Percentiles rank a stretch among this genome's conserved stretches.
Evolutionary conservation across 1,140 invertebrate species (phyloP).

Genomic region (Pseudachorutes palmiensis): DNA sequence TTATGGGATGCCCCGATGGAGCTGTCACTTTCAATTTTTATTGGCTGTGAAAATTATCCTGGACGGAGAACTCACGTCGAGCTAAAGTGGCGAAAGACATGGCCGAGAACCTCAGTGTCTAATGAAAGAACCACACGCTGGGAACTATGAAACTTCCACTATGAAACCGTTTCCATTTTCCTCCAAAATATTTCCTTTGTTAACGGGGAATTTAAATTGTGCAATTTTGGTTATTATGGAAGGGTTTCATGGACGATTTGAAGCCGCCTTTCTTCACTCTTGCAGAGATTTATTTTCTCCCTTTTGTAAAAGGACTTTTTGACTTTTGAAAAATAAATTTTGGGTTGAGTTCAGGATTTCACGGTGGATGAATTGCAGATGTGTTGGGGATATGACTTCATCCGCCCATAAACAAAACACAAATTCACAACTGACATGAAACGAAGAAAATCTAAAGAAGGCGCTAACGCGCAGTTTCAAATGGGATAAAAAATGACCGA

Average conservation of each 20-base stretch:
- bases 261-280: not conserved
- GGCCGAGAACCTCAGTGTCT: not conserved
- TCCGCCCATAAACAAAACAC: too few relatives aligned
- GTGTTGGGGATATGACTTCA: not conserved
- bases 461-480: too few relatives aligned
- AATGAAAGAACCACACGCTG: not conserved
- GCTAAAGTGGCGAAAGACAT: not conserved
- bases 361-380: not conserved
- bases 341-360: not conserved
- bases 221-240: slow-evolving; percentile 9
- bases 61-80: too few relatives aligned
- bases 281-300: not conserved
- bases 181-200: not conserved
- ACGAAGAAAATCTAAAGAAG: too few relatives aligned
- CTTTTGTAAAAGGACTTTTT: not conserved
- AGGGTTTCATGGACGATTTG: not conserved
- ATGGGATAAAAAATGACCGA: too few relatives aligned
- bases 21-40: slow-evolving; percentile 8
- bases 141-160: not conserved
- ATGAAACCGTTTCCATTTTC: not conserved
- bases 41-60: slow-evolving; percentile 11
- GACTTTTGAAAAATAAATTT: not conserved
- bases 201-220: slow-evolving; percentile 5
- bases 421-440: too few relatives aligned
- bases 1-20: too few relatives aligned